These are phyloP conservation scores for Acrocephalus kingi DNA, from an alignment of 2,113 vertebrate species.

Conservation along the genomic window DNA sequence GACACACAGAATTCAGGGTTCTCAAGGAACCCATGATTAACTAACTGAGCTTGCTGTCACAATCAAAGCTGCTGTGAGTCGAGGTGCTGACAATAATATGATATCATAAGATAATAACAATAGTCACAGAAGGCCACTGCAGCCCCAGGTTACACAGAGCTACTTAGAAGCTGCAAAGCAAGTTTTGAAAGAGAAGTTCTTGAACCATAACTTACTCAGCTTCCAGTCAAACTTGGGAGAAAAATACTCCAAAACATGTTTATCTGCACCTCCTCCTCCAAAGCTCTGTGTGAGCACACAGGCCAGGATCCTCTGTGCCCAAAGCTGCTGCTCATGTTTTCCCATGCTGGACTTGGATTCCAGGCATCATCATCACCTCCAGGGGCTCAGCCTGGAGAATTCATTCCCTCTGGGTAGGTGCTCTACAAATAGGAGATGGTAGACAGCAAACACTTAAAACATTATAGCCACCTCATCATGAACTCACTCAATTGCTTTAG, in stretches of 20 bases:
- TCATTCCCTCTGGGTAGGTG: not conserved
- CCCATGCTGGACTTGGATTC: not conserved
- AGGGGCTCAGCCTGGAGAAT: not conserved
- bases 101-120: not conserved
- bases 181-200: not conserved
- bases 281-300: not conserved
- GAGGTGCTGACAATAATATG: not conserved
- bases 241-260: rapidly evolving
- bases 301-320: not conserved
- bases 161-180: not conserved
- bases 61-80: not conserved
- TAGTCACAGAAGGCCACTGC: not conserved
- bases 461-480: not conserved
- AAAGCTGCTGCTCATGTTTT: rapidly evolving
- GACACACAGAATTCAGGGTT: not conserved
- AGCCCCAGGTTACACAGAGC: not conserved
- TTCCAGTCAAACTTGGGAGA: not conserved
- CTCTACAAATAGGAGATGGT: not conserved
- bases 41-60: not conserved
- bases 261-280: not conserved
- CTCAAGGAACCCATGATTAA: not conserved
- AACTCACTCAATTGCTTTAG: not conserved
- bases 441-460: not conserved
- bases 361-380: rapidly evolving
- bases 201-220: not conserved